Evolutionary conservation across 2,888 invertebrate genomes (phyloP).

Genomic region (Diplazon laetatorius): DNA sequence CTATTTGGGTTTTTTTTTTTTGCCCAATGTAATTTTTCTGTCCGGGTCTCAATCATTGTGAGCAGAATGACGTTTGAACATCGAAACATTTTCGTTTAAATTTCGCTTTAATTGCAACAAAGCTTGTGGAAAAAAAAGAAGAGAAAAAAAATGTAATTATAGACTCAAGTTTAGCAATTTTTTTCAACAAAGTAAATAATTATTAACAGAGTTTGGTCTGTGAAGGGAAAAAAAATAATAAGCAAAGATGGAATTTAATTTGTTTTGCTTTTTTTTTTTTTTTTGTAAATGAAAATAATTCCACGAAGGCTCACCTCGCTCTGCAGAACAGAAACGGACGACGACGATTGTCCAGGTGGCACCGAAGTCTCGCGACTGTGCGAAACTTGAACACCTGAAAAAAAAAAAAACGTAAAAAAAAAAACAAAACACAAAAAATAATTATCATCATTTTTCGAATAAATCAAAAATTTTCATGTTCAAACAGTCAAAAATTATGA

Average conservation of each 20-base stretch:
- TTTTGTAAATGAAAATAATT: background rate
- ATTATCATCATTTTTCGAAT: background rate
- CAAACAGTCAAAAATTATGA: too few species aligned
- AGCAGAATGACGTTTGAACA: too few species aligned
- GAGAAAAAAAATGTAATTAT: background rate
- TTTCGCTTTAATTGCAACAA: too few species aligned
- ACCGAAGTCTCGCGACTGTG: conserved; percentile 79
- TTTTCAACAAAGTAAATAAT: too few species aligned
- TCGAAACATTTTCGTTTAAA: too few species aligned
- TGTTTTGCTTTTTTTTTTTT: background rate
- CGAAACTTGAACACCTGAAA: conserved; percentile 72
- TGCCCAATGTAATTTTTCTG: too few species aligned
- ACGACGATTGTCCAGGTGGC: conserved; percentile 73
- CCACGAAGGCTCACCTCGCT: conserved; percentile 72
- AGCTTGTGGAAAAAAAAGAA: background rate
- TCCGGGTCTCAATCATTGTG: too few species aligned
- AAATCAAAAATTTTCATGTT: background rate
- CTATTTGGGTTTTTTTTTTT: too few species aligned
- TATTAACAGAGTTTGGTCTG: too few species aligned
- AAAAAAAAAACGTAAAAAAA: too few species aligned
- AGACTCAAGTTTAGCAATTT: too few species aligned
- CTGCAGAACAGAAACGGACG: conserved; percentile 63
- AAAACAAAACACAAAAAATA: background rate
- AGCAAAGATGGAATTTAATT: conserved; percentile 1
- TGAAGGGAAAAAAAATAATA: background rate